Conservation (phyloP, 2,888 invertebrate species). For the Belgica antarctica region DNA sequence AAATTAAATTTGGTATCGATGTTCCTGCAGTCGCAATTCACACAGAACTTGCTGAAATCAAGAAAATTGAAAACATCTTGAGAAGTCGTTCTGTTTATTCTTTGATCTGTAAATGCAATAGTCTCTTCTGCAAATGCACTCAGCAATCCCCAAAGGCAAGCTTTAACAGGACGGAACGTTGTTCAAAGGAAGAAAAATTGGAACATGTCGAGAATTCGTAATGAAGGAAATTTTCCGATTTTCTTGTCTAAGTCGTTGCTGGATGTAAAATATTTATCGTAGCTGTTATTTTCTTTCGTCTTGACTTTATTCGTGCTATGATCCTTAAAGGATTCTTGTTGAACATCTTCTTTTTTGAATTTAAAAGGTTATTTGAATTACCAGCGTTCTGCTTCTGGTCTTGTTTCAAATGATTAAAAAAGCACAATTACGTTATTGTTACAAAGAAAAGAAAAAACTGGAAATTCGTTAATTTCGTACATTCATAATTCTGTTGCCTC, state of each 20-base stretch:
- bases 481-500: conserved; percentile 4
- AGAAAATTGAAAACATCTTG: too few relatives aligned
- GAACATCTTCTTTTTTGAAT: neutral
- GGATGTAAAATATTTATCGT: neutral
- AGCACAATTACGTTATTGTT: conserved; percentile 17
- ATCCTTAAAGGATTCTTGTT: neutral
- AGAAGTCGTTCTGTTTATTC: neutral
- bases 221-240: conserved; percentile 39
- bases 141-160: neutral
- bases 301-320: neutral
- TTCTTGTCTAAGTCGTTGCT: neutral
- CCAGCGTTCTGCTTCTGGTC: conserved; percentile 29
- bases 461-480: conserved; percentile 3
- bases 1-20: too few relatives aligned
- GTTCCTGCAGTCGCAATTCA: too few relatives aligned
- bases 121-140: neutral
- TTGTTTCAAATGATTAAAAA: conserved; percentile 25
- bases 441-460: conserved; percentile 20
- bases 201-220: conserved; percentile 35
- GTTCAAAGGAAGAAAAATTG: conserved; percentile 18
- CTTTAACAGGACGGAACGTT: neutral
- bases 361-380: neutral
- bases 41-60: too few relatives aligned
- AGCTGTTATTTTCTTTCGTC: neutral
- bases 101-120: neutral